Conservation (phyloP, 2,113 vertebrate genomes). For the Charina bottae region DNA sequence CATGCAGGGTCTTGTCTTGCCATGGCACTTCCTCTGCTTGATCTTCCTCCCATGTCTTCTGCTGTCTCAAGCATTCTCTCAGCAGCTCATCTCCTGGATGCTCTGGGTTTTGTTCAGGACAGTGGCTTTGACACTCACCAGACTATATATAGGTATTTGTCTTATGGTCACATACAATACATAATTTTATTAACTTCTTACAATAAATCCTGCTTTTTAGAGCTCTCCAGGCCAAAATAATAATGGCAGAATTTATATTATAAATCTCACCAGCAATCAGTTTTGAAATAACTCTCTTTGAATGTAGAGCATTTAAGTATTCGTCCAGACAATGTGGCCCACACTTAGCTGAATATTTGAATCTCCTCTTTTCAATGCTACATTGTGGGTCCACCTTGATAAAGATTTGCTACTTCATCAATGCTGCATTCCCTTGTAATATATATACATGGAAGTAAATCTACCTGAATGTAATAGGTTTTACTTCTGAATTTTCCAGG, state of each 20-base stretch:
- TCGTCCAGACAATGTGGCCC: background rate
- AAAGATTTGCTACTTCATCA: background rate
- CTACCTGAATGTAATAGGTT: background rate
- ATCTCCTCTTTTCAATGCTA: background rate
- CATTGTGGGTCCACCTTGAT: background rate
- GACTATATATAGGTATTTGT: no score
- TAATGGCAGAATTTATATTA: accelerated
- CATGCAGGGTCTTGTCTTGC: no score
- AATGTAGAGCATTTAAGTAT: background rate
- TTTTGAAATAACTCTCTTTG: background rate
- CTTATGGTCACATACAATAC: background rate
- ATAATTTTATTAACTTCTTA: background rate
- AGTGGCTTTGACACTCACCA: no score
- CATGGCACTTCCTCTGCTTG: no score
- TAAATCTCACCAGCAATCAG: slow-evolving; percentile 20
- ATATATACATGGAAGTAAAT: background rate
- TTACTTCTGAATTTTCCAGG: background rate
- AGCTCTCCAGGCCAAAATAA: background rate
- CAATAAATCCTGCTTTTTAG: background rate
- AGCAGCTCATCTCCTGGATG: no score
- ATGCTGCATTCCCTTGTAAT: background rate
- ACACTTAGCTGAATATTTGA: background rate
- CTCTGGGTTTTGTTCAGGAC: no score
- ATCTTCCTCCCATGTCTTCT: no score
- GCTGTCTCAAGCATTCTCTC: no score